Evolutionary conservation across 2,797 vertebrate genomes (phyloP).

Genomic region (Macropodus opercularis): DNA sequence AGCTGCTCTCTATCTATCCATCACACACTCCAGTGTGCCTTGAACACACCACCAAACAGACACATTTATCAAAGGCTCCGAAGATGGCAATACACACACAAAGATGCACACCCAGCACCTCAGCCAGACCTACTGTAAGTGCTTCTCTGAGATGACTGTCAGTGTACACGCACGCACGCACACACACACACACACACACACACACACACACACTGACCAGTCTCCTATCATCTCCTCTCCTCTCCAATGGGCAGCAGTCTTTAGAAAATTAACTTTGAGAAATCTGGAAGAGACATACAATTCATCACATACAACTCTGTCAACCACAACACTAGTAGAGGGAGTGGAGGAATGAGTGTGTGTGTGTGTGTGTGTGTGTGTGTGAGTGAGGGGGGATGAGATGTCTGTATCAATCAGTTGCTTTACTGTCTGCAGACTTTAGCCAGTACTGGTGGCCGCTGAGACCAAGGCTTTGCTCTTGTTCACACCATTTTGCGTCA

Average conservation of each 20-base stretch:
- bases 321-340: slow-evolving; percentile 80
- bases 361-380: slow-evolving; percentile 16
- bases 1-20: slow-evolving; percentile 69
- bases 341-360: slow-evolving; percentile 1
- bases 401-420: slow-evolving; percentile 50
- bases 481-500: slow-evolving; percentile 26
- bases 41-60: slow-evolving; percentile 70
- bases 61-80: slow-evolving; percentile 71
- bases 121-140: slow-evolving; percentile 46
- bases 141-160: slow-evolving; percentile 30
- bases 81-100: slow-evolving; percentile 43
- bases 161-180: slow-evolving; percentile 9
- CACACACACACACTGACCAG: slow-evolving; percentile 40
- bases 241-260: slow-evolving; percentile 88
- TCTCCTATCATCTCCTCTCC: slow-evolving; percentile 76
- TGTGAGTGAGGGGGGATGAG: slow-evolving; percentile 13
- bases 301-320: slow-evolving; percentile 80
- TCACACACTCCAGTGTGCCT: slow-evolving; percentile 61
- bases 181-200: slow-evolving; percentile 12
- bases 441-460: slow-evolving; percentile 25
- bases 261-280: slow-evolving; percentile 88
- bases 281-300: slow-evolving; percentile 80
- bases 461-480: slow-evolving; percentile 25
- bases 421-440: slow-evolving; percentile 29
- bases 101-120: slow-evolving; percentile 21